Evolutionary conservation across 2,888 invertebrate species (phyloP).

Genomic region (Rhagonycha fulva): DNA sequence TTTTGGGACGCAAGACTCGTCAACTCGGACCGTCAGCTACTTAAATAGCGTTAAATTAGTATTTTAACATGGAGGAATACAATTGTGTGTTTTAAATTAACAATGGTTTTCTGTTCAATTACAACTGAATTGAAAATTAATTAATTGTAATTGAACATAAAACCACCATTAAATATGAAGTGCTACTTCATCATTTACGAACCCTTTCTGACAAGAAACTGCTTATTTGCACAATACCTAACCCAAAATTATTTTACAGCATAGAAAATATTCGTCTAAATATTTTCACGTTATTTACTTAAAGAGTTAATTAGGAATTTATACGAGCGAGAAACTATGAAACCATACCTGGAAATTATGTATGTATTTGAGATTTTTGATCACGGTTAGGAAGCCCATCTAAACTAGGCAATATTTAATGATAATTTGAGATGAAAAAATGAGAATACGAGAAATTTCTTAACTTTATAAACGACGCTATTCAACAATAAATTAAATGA

Average conservation of each 20-base stretch:
- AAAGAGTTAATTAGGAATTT: no score
- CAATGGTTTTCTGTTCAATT: neutral
- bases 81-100: neutral
- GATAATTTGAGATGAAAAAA: no score
- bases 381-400: no score
- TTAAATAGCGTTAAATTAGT: neutral
- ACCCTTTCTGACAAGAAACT: neutral
- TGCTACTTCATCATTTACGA: neutral
- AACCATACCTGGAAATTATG: no score
- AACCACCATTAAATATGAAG: neutral
- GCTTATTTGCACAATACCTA: neutral
- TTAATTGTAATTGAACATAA: neutral
- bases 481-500: neutral
- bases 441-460: neutral
- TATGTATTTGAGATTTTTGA: no score
- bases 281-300: no score
- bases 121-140: neutral
- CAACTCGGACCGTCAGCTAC: neutral
- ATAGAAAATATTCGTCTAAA: no score
- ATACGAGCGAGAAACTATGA: no score
- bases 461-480: neutral
- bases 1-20: neutral
- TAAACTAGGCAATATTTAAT: no score
- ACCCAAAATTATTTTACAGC: neutral
- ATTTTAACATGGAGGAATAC: neutral